Percentiles rank a stretch among this genome's conserved stretches.
Evolutionary conservation across 2,888 invertebrate species (phyloP).

Genomic region (Pterostichus niger): DNA sequence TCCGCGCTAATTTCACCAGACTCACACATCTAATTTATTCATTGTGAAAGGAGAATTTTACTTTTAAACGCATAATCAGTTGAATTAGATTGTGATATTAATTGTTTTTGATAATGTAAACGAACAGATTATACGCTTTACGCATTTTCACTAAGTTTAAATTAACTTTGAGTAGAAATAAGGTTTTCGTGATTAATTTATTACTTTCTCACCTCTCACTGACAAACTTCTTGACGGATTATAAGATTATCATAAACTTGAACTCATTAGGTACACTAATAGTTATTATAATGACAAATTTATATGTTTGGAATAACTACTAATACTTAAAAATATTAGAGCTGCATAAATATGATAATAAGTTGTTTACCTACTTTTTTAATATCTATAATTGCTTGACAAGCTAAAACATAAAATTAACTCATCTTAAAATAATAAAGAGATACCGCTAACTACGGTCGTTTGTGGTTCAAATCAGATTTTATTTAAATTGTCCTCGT

Average conservation of each 20-base stretch:
- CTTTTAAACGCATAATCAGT: conserved; percentile 43
- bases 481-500: too few relatives aligned
- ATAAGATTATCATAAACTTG: conserved; percentile 1
- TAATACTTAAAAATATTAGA: too few relatives aligned
- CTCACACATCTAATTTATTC: conserved; percentile 64
- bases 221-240: neutral
- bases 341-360: too few relatives aligned
- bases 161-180: neutral
- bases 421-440: too few relatives aligned
- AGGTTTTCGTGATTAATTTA: conserved; percentile 23
- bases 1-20: conserved; percentile 60
- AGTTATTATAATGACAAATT: neutral
- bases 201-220: conserved; percentile 9
- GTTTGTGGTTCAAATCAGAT: too few relatives aligned
- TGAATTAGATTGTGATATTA: conserved; percentile 35
- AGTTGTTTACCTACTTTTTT: too few relatives aligned
- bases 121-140: conserved; percentile 20
- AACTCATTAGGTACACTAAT: neutral
- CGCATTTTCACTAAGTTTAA: neutral
- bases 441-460: too few relatives aligned
- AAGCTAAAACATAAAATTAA: too few relatives aligned
- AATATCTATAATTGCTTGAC: too few relatives aligned
- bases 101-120: conserved; percentile 55
- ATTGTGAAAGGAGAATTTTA: conserved; percentile 50
- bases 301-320: too few relatives aligned